phyloP scores from a whole-genome alignment of 2,113 vertebrate species.

The Hippoglossus stenolepis region DNA sequence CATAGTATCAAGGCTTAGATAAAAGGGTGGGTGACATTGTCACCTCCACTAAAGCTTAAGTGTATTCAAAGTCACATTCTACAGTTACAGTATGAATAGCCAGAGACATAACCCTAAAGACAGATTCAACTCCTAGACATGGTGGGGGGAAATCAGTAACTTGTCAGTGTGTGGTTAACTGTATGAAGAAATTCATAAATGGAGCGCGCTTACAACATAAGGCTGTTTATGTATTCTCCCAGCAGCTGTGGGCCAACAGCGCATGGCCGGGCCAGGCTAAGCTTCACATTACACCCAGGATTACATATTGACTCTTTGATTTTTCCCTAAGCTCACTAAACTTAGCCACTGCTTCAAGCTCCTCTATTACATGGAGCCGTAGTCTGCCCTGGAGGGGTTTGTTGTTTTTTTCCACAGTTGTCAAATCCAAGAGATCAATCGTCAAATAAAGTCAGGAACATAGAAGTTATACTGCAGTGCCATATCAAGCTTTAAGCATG shows the following conservation, averaged over 20 bases:
- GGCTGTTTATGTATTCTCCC: constrained; percentile 59
- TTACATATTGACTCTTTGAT: constrained; percentile 82
- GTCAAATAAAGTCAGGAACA: constrained; percentile 42
- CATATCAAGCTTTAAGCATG: constrained; percentile 1
- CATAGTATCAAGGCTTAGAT: constrained; percentile 47
- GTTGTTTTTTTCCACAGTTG: constrained; percentile 26
- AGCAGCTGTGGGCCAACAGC: constrained; percentile 76
- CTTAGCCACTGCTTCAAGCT: constrained; percentile 74
- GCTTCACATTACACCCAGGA: constrained; percentile 83
- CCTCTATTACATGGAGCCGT: constrained; percentile 56
- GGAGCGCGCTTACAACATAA: constrained; percentile 65
- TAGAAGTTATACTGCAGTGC: neutral
- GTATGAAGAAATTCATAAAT: constrained; percentile 76
- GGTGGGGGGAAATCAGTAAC: constrained; percentile 67
- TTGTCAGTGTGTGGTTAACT: constrained; percentile 71
- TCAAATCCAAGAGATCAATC: constrained; percentile 49
- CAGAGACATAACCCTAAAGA: constrained; percentile 72
- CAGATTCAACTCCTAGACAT: constrained; percentile 63
- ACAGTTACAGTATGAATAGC: constrained; percentile 79
- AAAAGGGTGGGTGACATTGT: constrained; percentile 56
- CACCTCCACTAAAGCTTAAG: constrained; percentile 71
- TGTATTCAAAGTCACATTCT: constrained; percentile 71
- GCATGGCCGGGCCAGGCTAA: constrained; percentile 72
- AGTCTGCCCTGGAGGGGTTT: constrained; percentile 36
- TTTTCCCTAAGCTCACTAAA: constrained; percentile 82